Evolutionary conservation across 2,888 invertebrate genomes (phyloP), one percentile per base, ranked within the genome.

Genomic region (Tuta absoluta): DNA sequence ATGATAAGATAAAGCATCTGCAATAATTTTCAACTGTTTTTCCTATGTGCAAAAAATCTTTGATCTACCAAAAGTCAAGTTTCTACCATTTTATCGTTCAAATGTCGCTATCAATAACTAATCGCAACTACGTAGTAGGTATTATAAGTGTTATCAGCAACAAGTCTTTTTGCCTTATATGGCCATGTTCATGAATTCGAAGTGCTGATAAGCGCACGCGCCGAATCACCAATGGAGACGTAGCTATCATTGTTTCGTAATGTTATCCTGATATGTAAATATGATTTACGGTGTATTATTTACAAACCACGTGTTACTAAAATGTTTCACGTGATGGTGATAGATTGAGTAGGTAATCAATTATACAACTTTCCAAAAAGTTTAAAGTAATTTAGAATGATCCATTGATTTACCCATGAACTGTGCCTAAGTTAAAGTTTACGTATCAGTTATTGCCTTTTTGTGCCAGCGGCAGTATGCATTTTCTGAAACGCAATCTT

Each of bases 111-210:
- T 49, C 49, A 17, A 21, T 2, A 53, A 7, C 14, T 14, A 53
- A 23, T 53, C 11, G 24, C 49, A 53, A 12, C 37, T 53, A 53
- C 33, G 53, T 37, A 51, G 21, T 49, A 28, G 51, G 51, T 24
- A 19, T 62, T 51, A 51, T 28, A 28, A n/a, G 28, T 33, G 33
- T 56, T 56, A 56, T 56, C 56, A 28, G 17, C 23, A 10, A 14
- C 56, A 28, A 33, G 28, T 28, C n/a, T 28, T 10, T 12, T 56
- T 17, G 56, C 56, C 56, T 33, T 56, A 33, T 56, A 56, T 33
- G 56, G 56, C 73, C 71, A 72, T 65, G 68, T 62, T 67, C 72
- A 74, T 72, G 72, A 68, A 68, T 73, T 73, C 68, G 24, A 24
- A 14, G 33, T 56, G 3, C 14, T 33, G 56, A 56, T 56, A 56